These are phyloP conservation scores for Epinephelus awoara DNA, from an alignment of 2,797 vertebrate species.

Conservation along the genomic window DNA sequence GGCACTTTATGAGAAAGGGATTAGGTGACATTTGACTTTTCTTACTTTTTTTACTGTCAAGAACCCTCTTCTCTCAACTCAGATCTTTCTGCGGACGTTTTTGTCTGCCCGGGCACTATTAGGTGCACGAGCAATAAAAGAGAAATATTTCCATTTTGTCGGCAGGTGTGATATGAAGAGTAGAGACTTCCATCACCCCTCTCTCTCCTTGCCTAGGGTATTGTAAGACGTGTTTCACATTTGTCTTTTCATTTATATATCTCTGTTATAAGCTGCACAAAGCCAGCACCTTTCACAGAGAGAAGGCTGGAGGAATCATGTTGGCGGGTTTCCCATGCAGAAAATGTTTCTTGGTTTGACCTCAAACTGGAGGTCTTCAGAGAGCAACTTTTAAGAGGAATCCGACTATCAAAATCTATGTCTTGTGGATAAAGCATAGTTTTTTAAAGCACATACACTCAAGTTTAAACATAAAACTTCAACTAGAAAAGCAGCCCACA, in stretches of 20 bases:
- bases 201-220: conserved; percentile 33
- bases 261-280: conserved; percentile 34
- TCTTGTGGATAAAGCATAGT: neutral
- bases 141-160: conserved; percentile 56
- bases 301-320: conserved; percentile 10
- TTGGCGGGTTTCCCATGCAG: conserved; percentile 10
- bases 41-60: conserved; percentile 20
- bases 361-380: conserved; percentile 10
- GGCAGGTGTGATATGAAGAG: conserved; percentile 54
- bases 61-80: conserved; percentile 47
- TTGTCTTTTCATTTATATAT: conserved; percentile 51
- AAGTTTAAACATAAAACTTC: neutral
- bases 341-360: conserved; percentile 16
- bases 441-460: neutral
- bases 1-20: conserved; percentile 51
- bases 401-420: neutral
- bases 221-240: conserved; percentile 40
- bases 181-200: conserved; percentile 29
- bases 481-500: neutral
- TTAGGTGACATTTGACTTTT: conserved; percentile 61
- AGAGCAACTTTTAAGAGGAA: neutral
- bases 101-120: conserved; percentile 42
- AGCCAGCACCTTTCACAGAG: conserved; percentile 29
- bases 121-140: conserved; percentile 45
- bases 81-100: conserved; percentile 48